Conservation (phyloP, 2,113 vertebrate species). For the Syngnathus typhle region DNA sequence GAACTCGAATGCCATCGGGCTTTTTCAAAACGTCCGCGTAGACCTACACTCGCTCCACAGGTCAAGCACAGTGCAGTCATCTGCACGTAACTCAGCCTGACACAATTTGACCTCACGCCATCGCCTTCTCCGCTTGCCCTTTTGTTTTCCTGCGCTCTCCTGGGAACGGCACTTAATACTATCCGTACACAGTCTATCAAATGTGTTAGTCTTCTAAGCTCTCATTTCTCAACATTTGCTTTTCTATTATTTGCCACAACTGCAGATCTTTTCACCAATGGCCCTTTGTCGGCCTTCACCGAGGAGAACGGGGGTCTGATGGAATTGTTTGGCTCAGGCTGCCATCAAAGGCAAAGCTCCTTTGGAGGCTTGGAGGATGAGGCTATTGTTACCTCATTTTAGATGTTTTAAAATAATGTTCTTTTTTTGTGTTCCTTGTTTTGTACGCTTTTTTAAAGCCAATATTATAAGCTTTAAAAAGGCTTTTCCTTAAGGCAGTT, state of each 20-base stretch:
- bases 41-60: constrained; percentile 48
- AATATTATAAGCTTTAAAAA: neutral
- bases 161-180: constrained; percentile 54
- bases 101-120: constrained; percentile 69
- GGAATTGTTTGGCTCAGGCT: constrained; percentile 56
- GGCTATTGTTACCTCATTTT: constrained; percentile 49
- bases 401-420: constrained; percentile 38
- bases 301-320: constrained; percentile 27
- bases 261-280: constrained; percentile 46
- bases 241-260: constrained; percentile 60
- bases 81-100: constrained; percentile 73
- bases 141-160: constrained; percentile 51
- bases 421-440: too few relatives aligned
- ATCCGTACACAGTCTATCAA: constrained; percentile 49
- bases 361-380: constrained; percentile 49
- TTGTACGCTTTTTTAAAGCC: too few relatives aligned
- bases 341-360: constrained; percentile 54
- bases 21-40: constrained; percentile 45
- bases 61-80: constrained; percentile 59
- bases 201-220: constrained; percentile 55
- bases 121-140: constrained; percentile 47
- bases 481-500: neutral
- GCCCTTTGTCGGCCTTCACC: constrained; percentile 49
- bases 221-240: constrained; percentile 67
- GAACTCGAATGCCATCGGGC: constrained; percentile 42